Evolutionary conservation across 2,113 vertebrate genomes (phyloP).

Genomic region (Blennius ocellaris): DNA sequence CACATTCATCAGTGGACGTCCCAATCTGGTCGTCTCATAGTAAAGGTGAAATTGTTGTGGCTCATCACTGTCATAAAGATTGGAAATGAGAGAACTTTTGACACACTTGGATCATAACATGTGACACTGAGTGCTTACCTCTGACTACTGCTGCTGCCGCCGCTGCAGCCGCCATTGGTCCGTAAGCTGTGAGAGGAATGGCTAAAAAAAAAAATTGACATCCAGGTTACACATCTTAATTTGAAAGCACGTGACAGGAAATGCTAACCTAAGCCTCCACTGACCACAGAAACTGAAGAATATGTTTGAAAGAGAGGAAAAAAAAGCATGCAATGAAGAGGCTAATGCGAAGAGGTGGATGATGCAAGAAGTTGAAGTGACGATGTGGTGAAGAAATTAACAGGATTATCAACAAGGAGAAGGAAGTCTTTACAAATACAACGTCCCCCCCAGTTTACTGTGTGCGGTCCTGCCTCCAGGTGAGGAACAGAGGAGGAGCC

Average conservation of each 20-base stretch:
- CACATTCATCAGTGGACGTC: too few relatives aligned
- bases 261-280: not conserved
- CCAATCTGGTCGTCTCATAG: too few relatives aligned
- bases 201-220: constrained; percentile 78
- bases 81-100: too few relatives aligned
- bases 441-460: constrained; percentile 19
- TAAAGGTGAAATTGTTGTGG: too few relatives aligned
- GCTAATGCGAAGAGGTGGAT: too few relatives aligned
- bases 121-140: constrained; percentile 72
- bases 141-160: constrained; percentile 94
- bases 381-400: too few relatives aligned
- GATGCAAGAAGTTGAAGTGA: too few relatives aligned
- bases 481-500: constrained; percentile 25
- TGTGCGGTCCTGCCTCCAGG: constrained; percentile 51
- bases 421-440: constrained; percentile 11
- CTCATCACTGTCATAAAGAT: too few relatives aligned
- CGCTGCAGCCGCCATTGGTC: constrained; percentile 95
- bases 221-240: not conserved
- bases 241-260: not conserved
- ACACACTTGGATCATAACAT: too few relatives aligned
- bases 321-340: not conserved
- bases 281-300: constrained; percentile 15
- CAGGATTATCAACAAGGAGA: too few relatives aligned
- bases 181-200: constrained; percentile 97
- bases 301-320: not conserved